phyloP scores from a whole-genome alignment of 1,140 invertebrate species.

The Carposina sasakii region DNA sequence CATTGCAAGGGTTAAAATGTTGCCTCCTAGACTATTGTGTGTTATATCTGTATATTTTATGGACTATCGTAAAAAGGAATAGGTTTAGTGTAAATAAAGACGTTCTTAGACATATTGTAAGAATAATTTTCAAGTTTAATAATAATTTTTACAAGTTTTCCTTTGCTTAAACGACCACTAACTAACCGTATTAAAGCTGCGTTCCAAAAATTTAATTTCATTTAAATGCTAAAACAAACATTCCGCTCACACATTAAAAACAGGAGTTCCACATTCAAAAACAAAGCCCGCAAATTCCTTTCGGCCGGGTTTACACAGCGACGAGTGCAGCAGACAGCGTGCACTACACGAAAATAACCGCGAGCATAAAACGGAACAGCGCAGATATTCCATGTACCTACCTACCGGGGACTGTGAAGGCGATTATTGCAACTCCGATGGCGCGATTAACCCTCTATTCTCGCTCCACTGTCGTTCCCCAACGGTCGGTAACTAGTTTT shows the following conservation, averaged over 20 bases:
- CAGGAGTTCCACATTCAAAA: constrained; percentile 33
- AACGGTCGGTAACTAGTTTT: constrained; percentile 13
- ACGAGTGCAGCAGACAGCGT: constrained; percentile 28
- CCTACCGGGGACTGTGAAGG: constrained; percentile 21
- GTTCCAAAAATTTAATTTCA: too few species aligned
- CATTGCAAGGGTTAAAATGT: too few species aligned
- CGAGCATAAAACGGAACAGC: constrained; percentile 25
- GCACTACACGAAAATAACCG: constrained; percentile 29
- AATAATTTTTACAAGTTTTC: too few species aligned
- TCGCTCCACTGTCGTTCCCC: constrained; percentile 24
- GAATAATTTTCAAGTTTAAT: too few species aligned
- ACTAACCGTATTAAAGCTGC: too few species aligned
- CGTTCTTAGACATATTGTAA: too few species aligned
- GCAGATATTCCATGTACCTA: constrained; percentile 7
- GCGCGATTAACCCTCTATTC: constrained; percentile 36
- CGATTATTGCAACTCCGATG: constrained; percentile 46
- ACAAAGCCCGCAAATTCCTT: constrained; percentile 28
- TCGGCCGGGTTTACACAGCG: constrained; percentile 15
- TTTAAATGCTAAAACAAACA: constrained; percentile 23
- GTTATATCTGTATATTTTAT: too few species aligned
- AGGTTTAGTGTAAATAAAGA: too few species aligned
- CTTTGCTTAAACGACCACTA: too few species aligned
- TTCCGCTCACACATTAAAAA: too few species aligned
- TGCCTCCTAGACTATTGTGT: too few species aligned
- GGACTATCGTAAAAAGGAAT: too few species aligned